Percentiles rank a stretch among this genome's conserved stretches.
phyloP scores from a whole-genome alignment of 2,888 invertebrate species.

The Gonocerus acuteangulatus region DNA sequence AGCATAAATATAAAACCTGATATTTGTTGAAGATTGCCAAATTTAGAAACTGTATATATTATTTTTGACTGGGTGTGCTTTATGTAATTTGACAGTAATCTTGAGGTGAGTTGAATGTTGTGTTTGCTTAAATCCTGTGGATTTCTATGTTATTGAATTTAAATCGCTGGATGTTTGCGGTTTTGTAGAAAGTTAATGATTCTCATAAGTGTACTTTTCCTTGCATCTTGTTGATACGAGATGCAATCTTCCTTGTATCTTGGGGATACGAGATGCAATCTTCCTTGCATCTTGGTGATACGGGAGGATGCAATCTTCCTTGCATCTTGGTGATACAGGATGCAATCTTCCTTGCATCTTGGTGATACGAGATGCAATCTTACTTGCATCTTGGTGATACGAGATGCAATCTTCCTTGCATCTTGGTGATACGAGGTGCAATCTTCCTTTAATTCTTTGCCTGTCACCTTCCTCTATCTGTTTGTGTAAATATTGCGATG shows the following conservation, averaged over 20 bases:
- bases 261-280: not conserved
- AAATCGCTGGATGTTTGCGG: not conserved
- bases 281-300: not conserved
- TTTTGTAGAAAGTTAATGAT: not conserved
- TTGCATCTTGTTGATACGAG: not conserved
- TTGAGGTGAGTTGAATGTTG: too few relatives aligned
- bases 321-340: not conserved
- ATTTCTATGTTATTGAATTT: not conserved
- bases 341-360: not conserved
- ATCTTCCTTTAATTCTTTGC: not conserved
- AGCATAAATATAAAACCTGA: not conserved
- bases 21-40: conserved; percentile 24
- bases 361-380: not conserved
- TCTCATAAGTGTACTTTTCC: not conserved
- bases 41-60: conserved; percentile 7
- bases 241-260: not conserved
- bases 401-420: not conserved
- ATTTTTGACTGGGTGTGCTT: conserved; percentile 32
- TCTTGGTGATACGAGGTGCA: not conserved
- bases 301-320: not conserved
- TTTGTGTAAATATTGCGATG: conserved; percentile 23
- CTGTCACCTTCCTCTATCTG: not conserved
- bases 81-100: not conserved
- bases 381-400: not conserved
- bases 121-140: not conserved